Conservation (phyloP, 2,797 vertebrate species). For the Enteromius viviparus region DNA sequence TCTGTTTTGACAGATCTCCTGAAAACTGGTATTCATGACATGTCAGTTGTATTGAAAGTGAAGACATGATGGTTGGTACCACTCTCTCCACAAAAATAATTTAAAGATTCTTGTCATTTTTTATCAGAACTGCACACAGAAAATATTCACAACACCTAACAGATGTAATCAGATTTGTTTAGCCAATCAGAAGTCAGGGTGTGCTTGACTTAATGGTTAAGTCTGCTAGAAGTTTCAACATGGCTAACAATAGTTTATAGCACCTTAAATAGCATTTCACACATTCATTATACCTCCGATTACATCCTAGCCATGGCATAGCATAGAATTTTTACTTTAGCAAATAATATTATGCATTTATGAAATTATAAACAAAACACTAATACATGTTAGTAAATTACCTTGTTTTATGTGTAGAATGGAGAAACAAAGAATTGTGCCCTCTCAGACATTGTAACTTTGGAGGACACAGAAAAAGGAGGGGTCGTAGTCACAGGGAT, state of each 20-base stretch:
- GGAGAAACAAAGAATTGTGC: slow-evolving; percentile 48
- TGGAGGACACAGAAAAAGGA: slow-evolving; percentile 63
- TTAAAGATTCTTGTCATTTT: background rate
- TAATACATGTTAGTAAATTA: background rate
- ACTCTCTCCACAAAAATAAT: background rate
- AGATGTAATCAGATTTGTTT: background rate
- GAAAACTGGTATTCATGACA: slow-evolving; percentile 59
- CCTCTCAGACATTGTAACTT: slow-evolving; percentile 64
- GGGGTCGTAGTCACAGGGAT: slow-evolving; percentile 55
- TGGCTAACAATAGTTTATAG: slow-evolving; percentile 1
- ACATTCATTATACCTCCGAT: background rate
- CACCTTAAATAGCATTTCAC: background rate
- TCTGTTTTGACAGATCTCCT: slow-evolving; percentile 56
- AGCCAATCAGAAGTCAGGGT: background rate
- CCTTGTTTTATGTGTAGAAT: slow-evolving; percentile 59
- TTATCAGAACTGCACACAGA: background rate
- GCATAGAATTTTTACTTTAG: background rate
- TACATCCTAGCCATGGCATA: background rate
- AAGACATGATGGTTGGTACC: slow-evolving; percentile 71
- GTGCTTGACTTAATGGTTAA: background rate
- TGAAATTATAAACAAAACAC: slow-evolving; percentile 11
- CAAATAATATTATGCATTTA: background rate
- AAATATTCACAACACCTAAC: background rate
- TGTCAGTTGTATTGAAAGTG: slow-evolving; percentile 65
- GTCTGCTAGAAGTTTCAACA: background rate